Base-by-base conservation (phyloP, 2,888 invertebrate genomes). In the Drosophila mettleri region DNA sequence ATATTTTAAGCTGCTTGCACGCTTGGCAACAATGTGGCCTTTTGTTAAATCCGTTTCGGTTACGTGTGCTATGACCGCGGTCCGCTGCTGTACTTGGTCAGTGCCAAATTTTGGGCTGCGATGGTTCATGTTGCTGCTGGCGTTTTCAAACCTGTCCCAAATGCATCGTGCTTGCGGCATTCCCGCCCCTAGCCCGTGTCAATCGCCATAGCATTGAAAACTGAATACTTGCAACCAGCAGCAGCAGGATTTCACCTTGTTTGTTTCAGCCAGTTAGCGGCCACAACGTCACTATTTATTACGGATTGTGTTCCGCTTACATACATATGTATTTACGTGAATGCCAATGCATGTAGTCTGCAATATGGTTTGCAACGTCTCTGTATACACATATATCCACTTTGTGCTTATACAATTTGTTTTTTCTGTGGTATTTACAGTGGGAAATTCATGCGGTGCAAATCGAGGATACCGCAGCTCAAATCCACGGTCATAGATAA, bases 381-480 rank as follows among this genome's bases (percentile, higher is more conserved):
- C 59, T 74, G 59, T 57, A 45, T 63, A 39, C 62, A 41, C 48
- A 45, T 63, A 64, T 54, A 60, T 81, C 57, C 63, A 68, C 69
- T 74, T 78, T 78, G 62, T 67, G 78, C 78, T 69, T 74, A 78
- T 80, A 88, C 68, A 86, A 80, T 83, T 74, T 83, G 5, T 18
- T 31, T 31, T 29, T 7, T 29, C 31, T 74, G 66, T 78, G 67
- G 65, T 82, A 74, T 78, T 86, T 83, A 41, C 70, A 84, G 83
- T 71, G 88, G 66, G 85, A 84, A 84, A 78, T 84, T 78, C 86
- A 88, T 88, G 83, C 75, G 72, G 88, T 80, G 81, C 74, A 80
- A 66, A 65, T 85, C 73, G 59, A 76, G 77, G 69, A 66, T 64
- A 75, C 72, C 58, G 59, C 76, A 72, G 59, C 60, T 65, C 88